Conservation (phyloP, 2,113 vertebrate genomes). For the Jacana jacana region DNA sequence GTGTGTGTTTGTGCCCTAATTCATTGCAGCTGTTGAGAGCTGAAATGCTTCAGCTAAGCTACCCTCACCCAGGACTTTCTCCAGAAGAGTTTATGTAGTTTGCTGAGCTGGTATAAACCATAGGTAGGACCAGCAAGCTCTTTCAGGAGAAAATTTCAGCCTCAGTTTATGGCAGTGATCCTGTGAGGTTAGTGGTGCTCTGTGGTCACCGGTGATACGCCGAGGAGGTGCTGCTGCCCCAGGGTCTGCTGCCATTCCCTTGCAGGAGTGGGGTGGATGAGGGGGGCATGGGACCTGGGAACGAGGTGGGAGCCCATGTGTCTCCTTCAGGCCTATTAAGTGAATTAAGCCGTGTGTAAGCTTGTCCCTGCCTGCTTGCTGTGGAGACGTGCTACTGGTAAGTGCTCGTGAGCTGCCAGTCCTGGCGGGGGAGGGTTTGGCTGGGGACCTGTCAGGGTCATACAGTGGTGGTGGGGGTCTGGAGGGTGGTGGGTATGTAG, state of each 20-base stretch:
- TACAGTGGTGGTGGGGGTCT: no score
- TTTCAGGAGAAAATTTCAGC: background rate
- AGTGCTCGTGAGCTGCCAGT: background rate
- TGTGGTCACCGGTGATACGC: background rate
- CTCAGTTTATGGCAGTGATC: background rate
- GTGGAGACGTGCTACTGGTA: background rate
- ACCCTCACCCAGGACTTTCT: background rate
- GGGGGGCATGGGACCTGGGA: background rate
- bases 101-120: background rate
- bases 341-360: background rate
- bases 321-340: background rate
- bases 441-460: background rate
- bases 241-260: background rate
- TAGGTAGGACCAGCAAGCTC: background rate
- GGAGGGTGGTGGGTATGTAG: background rate
- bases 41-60: background rate
- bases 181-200: background rate
- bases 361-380: accelerated
- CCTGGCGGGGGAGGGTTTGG: no score
- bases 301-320: background rate
- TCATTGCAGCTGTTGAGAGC: background rate
- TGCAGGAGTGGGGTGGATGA: background rate
- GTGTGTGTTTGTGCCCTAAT: background rate
- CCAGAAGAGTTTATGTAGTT: background rate
- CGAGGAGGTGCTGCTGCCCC: background rate